Percentiles rank a stretch among this genome's conserved stretches.
phyloP scores from a whole-genome alignment of 1,140 invertebrate genomes.

The Luehdorfia chinensis region DNA sequence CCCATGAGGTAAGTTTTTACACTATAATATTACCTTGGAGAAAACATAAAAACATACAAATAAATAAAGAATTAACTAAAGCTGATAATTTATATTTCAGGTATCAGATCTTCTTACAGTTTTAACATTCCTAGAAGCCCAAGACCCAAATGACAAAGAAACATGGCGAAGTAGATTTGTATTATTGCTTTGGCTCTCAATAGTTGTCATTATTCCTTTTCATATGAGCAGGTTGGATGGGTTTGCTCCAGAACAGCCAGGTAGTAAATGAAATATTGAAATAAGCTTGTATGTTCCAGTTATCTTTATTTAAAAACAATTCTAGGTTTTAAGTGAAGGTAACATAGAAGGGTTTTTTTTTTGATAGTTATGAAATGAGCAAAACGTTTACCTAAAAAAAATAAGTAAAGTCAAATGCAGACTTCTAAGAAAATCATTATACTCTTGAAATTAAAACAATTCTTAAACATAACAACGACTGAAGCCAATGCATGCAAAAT shows the following conservation, averaged over 20 bases:
- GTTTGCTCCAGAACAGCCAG: slow-evolving; percentile 63
- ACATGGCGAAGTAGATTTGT: slow-evolving; percentile 95
- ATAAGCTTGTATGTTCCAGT: too few species aligned
- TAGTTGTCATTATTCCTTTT: slow-evolving; percentile 97
- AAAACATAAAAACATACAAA: neutral
- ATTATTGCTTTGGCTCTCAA: slow-evolving; percentile 96
- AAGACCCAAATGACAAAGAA: slow-evolving; percentile 86
- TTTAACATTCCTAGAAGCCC: slow-evolving; percentile 85
- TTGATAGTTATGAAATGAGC: too few species aligned
- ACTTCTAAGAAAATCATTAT: too few species aligned
- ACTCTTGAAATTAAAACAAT: too few species aligned
- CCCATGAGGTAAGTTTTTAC: slow-evolving; percentile 87
- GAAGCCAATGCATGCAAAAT: too few species aligned
- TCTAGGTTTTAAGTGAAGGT: too few species aligned
- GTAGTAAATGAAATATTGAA: slow-evolving; percentile 32
- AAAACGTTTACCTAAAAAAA: too few species aligned
- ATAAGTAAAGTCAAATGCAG: too few species aligned
- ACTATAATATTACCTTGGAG: neutral
- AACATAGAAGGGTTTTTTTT: too few species aligned
- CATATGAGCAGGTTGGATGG: slow-evolving; percentile 92
- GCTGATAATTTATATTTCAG: slow-evolving; percentile 58
- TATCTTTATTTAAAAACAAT: too few species aligned
- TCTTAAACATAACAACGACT: too few species aligned
- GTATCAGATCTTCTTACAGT: slow-evolving; percentile 92
- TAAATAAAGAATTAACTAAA: neutral